Evolutionary conservation across 2,797 vertebrate species (phyloP), one percentile per base, ranked within the genome.

Genomic region (Pseudocheirus occidentalis): DNA sequence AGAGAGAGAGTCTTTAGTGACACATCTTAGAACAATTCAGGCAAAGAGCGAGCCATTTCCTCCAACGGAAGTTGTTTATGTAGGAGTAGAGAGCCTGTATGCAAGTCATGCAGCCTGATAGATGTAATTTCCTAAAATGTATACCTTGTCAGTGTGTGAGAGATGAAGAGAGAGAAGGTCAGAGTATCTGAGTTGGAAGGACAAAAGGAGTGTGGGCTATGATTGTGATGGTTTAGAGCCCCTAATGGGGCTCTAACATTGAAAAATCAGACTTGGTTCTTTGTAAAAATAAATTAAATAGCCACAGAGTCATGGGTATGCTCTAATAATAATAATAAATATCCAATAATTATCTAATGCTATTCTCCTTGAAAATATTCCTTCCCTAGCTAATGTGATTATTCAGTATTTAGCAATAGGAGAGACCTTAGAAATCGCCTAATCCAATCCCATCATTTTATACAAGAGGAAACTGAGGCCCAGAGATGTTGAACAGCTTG

Each of bases 121-220:
- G 94, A 91, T 98, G 92, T 95, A 97, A 98, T 98, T 98, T 98
- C 97, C 97, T 95, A 95, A 98, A 97, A 97, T 92, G 94, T 96
- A 97, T 93, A 97, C 97, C 94, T 98, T 97, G 97, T 97, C 95
- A 89, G 94, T 73, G 93, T 93, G 89, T 90, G 97, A 92, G 97
- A 98, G 97, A 98, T 96, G 96, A 97, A 97, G 87, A 97, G 93
- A 94, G 95, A 97, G 96, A 97, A 98, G 96, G 96, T 98, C 96
- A 97, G 90, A 94, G 46, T 58, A 95, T 95, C 93, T 24, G 93
- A 98, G 94, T 28, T 52, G 53, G 91, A 97, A 97, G 96, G 95
- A 97, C 92, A 93, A 96, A 97, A 92, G 95, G 95, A 29, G 21
- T 96, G 28, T 1, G 0, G 46, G 55, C 11, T 89, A 0, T 9